Conservation (phyloP, 2,113 vertebrate genomes). For the Scomber colias region DNA sequence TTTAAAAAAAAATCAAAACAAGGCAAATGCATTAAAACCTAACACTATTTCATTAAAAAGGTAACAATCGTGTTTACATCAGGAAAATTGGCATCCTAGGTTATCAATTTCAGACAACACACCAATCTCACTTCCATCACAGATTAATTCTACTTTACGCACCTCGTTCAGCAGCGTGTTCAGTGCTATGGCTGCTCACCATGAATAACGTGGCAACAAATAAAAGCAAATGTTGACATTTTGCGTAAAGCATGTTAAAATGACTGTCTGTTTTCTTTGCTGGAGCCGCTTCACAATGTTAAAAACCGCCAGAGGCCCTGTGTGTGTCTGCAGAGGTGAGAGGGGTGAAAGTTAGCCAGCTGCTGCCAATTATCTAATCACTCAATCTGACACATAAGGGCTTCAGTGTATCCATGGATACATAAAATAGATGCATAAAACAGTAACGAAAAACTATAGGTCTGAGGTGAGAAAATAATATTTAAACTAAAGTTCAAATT, state of each 20-base stretch:
- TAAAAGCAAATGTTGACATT: slow-evolving; percentile 29
- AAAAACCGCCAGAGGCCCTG: neutral
- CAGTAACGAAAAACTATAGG: too few relatives aligned
- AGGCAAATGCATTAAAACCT: neutral
- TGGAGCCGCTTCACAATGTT: neutral
- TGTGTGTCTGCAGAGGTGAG: neutral
- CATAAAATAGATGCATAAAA: neutral
- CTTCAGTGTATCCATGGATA: neutral
- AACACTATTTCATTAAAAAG: too few relatives aligned
- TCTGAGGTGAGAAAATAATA: too few relatives aligned
- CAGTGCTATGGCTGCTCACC: slow-evolving; percentile 20
- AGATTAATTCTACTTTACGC: neutral
- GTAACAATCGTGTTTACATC: too few relatives aligned
- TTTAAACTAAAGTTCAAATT: too few relatives aligned
- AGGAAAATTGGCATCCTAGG: neutral
- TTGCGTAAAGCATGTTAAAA: slow-evolving; percentile 50
- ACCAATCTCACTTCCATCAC: neutral
- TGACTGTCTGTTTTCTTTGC: neutral
- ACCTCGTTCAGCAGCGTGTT: slow-evolving; percentile 30
- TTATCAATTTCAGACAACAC: neutral
- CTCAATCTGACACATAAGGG: neutral
- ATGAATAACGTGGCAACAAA: slow-evolving; percentile 11
- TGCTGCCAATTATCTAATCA: slow-evolving; percentile 69
- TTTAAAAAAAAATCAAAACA: neutral
- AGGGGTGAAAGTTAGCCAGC: slow-evolving; percentile 34